Base-by-base conservation (phyloP, 1,140 invertebrate species). In the Trichonephila clavipes region DNA sequence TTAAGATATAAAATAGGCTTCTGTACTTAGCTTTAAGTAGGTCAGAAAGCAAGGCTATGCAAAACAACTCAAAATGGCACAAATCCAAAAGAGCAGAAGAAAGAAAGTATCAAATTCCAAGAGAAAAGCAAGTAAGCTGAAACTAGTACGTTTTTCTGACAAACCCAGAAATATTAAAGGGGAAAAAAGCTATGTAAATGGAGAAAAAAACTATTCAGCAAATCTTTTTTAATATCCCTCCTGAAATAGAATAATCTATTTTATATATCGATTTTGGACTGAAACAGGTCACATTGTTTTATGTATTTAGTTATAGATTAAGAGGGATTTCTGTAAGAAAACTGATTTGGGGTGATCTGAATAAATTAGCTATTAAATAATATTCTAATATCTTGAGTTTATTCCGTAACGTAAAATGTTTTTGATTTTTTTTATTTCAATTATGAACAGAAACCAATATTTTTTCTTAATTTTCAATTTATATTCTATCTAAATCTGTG, bases 51-150 rank as follows among this genome's bases (percentile, higher is more conserved):
- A 77, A 40, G 1, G 24, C 24, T 12, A 77, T 40, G n/a, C 72
- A 77, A 77, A 77, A 77, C 19, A 59, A 83, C n/a, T 58, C 51
- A 83, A 24, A 19, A 83, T 83, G 82, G 82, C 82, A 83, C 51
- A 21, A 19, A 40, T 83, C 82, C 82, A 83, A 16, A n/a, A 83
- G 10, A 83, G 51, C 24, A 2, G 1, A 58, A n/a, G 21, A n/a
- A n/a, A 19, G 3, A 83, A 51, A 59, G 18, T 1, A 12, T 6
- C 28, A 34, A 16, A 34, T 19, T 19, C 2, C 0, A 10, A 19
- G 14, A 77, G 28, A 77, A 28, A 77, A 69, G 14, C 66, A 2
- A 10, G 66, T 51, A 64, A 64, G 18, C 62, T 64, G 62, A 19
- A 64, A 64, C 62, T 18, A 19, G 16, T 64, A 18, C 16, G 18